Evolutionary conservation across 92 coral and sea anemone genomes (phyloP), one percentile per base, ranked within the genome.

Genomic region (Porites divaricata): DNA sequence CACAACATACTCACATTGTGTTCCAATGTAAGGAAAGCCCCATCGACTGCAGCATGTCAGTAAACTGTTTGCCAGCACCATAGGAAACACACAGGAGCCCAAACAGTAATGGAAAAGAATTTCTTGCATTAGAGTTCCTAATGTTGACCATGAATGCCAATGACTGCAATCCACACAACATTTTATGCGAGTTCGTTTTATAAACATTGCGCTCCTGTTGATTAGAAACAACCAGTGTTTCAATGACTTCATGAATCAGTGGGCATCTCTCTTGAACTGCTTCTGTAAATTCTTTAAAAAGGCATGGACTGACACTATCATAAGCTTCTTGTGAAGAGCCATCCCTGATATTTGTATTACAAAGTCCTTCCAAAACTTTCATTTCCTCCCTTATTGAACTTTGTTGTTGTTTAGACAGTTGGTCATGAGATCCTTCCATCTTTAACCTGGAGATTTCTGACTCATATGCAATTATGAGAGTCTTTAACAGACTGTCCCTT

Each of bases 41-140:
- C 89, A 91, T 78, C 26, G 89, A 83, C 64, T 85, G 91, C 49
- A 90, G 83, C 94, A 90, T 90, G 83, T 87, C 69, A 48, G 87
- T 65, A 25, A 90, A 87, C 66, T 87, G 89, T 72, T 90, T 87
- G 11, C 94, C 94, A 23, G 89, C 88, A 1, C 94, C 91, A 87
- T 78, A 79, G 41, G 91, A 87, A 67, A 83, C 84, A 45, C 89
- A 87, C 20, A 78, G 68, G 53, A 91, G 70, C 7, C 94, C 94
- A 74, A 91, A 91, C 65, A 87, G 52, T 45, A 91, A 70, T 26
- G 89, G 83, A 69, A 87, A 78, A 56, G 79, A 80, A 75, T 91
- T 91, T 23, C 72, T 23, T 13, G 78, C 68, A 12, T 67, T 75
- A 63, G 89, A 87, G 50, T 72, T 91, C 57, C 91, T 72, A 9